These are phyloP conservation scores for Dromaius novaehollandiae DNA, from an alignment of 2,113 vertebrate species.

Conservation along the genomic window DNA sequence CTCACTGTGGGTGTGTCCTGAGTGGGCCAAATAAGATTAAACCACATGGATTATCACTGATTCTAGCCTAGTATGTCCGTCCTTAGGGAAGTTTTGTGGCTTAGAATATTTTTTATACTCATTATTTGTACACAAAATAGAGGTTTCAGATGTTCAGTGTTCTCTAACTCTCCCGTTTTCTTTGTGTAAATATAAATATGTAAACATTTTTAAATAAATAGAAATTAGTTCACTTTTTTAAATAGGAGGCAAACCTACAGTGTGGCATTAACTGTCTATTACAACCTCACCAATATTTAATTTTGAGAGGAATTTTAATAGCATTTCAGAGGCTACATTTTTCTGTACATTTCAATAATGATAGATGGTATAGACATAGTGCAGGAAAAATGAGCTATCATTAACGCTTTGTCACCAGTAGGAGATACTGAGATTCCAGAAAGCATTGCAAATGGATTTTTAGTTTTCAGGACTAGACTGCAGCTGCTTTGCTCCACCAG, in stretches of 20 bases:
- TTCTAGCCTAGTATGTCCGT: background rate
- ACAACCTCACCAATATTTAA: slow-evolving; percentile 29
- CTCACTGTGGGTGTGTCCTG: background rate
- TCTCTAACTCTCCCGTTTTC: background rate
- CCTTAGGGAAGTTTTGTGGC: background rate
- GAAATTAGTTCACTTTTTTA: background rate
- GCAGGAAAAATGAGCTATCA: background rate
- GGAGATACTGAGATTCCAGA: slow-evolving; percentile 39
- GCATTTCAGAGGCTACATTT: slow-evolving; percentile 29
- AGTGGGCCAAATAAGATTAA: background rate
- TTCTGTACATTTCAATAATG: slow-evolving; percentile 42
- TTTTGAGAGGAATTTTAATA: slow-evolving; percentile 23
- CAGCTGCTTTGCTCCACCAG: slow-evolving; percentile 15
- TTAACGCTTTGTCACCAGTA: slow-evolving; percentile 15
- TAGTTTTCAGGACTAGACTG: slow-evolving; percentile 14
- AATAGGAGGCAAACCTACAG: background rate
- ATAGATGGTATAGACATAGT: slow-evolving; percentile 36
- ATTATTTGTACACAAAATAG: background rate
- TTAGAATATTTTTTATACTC: background rate
- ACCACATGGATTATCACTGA: background rate
- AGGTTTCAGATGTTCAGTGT: background rate
- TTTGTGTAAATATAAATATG: background rate
- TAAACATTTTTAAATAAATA: background rate
- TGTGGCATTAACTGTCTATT: background rate
- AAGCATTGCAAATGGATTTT: slow-evolving; percentile 40